Evolutionary conservation across 2,888 invertebrate genomes (phyloP), one percentile per base, ranked within the genome.

Genomic region (Lepidocyrtoides sp.): DNA sequence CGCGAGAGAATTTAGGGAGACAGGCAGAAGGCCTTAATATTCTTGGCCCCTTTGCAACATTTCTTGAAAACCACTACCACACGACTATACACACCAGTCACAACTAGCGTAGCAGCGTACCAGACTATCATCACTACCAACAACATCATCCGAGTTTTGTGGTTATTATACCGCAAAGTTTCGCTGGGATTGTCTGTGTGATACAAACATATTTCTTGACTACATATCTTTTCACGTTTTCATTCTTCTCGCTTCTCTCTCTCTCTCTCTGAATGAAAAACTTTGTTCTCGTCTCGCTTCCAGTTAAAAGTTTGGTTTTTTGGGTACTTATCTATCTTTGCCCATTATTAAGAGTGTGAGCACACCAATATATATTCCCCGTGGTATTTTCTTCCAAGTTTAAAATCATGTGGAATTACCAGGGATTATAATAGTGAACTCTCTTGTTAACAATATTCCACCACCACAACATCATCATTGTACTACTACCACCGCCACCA

Each of bases 391-490:
- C 51, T 72, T 72, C n/a, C 29, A 57, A 72, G 36, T 72, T 54
- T 75, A 44, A 75, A 86, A 86, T 60, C 75, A 17, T 60, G 32
- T 26, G 88, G 81, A 14, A 88, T 88, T 88, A 88, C 81, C 57
- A 51, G 79, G 79, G 88, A 88, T 88, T 88, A 88, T 66, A 69
- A 88, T 41, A 48, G 88, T 81, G 81, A 88, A 69, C 88, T 81
- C 51, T 77, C 81, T 88, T 88, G 88, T 88, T 88, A 88, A 69
- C 81, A 88, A 81, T 88, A 69, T 81, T 79, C 26, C 29, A 77
- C 26, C 69, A 69, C 54, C 26, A 77, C 54, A 77, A 23, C 75
- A 44, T 75, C 75, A 36, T 75, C 77, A 29, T 23, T 44, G 44
- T 48, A 54, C 51, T 54, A n/a, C n/a, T n/a, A n/a, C n/a, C n/a